Percentiles rank a stretch among this genome's conserved stretches.
Evolutionary conservation across 2,888 invertebrate species (phyloP).

Genomic region (Chalcis sispes): DNA sequence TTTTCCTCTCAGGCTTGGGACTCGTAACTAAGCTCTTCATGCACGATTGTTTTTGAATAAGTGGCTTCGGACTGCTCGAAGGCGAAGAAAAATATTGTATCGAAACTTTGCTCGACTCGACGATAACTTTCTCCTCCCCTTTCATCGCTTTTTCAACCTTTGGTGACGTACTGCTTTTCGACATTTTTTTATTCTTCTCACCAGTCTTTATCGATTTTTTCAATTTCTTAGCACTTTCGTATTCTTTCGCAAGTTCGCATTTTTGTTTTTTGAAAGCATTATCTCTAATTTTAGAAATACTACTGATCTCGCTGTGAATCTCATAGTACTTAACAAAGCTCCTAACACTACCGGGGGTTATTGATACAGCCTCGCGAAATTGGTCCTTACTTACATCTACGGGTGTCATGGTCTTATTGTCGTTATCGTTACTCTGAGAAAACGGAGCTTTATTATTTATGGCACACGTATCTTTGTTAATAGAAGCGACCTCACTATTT

Average conservation of each 20-base stretch:
- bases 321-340: conserved; percentile 73
- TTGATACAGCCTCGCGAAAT: conserved; percentile 67
- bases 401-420: conserved; percentile 73
- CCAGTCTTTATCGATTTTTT: background rate
- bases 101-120: background rate
- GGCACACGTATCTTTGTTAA: conserved; percentile 65
- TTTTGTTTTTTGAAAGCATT: conserved; percentile 59
- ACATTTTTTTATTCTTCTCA: conserved; percentile 12
- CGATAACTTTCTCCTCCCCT: background rate
- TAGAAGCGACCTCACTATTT: background rate
- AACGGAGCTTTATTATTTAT: conserved; percentile 67
- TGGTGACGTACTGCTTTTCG: background rate
- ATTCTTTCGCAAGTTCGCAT: conserved; percentile 8
- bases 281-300: conserved; percentile 66
- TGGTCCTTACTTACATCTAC: conserved; percentile 73
- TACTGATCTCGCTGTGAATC: conserved; percentile 65
- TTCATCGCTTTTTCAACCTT: conserved; percentile 14
- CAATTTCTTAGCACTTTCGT: background rate
- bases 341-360: conserved; percentile 73
- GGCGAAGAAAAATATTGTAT: conserved; percentile 10
- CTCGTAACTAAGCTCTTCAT: conserved; percentile 59
- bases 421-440: conserved; percentile 68
- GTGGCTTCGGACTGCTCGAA: conserved; percentile 17
- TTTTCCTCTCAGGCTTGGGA: conserved; percentile 62
- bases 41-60: conserved; percentile 60